Conservation (phyloP, 1,140 invertebrate genomes). For the Latrodectus geometricus region DNA sequence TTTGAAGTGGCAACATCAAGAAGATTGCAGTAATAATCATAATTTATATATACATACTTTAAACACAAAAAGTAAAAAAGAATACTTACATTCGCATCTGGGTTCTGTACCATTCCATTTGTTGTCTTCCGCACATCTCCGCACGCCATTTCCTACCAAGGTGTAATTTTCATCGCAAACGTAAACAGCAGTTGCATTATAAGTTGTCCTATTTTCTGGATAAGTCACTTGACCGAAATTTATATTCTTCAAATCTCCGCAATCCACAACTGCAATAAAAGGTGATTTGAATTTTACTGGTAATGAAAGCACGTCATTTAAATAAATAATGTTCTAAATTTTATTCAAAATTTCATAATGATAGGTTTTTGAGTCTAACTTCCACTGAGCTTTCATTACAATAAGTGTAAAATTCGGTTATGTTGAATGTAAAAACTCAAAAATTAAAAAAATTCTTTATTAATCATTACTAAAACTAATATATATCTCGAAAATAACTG, state of each 20-base stretch:
- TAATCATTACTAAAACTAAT: too few relatives aligned
- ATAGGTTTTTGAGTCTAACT: not conserved
- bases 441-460: too few relatives aligned
- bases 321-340: not conserved
- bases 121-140: constrained; percentile 82
- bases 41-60: too few relatives aligned
- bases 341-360: not conserved
- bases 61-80: too few relatives aligned
- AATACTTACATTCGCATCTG: constrained; percentile 82
- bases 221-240: constrained; percentile 80
- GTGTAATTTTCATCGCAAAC: constrained; percentile 85
- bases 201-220: constrained; percentile 78
- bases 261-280: constrained; percentile 80
- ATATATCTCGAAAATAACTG: too few relatives aligned
- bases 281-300: not conserved
- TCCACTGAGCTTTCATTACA: not conserved
- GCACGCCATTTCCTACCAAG: constrained; percentile 76
- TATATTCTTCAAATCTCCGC: constrained; percentile 78
- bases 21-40: too few relatives aligned
- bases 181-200: constrained; percentile 82
- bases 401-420: too few relatives aligned
- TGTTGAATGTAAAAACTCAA: too few relatives aligned
- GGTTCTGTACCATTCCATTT: constrained; percentile 88
- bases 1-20: too few relatives aligned
- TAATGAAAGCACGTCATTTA: not conserved